Percentiles rank a stretch among this genome's conserved stretches.
Evolutionary conservation across 1,140 invertebrate genomes (phyloP).

Genomic region (Belonocnema kinseyi): DNA sequence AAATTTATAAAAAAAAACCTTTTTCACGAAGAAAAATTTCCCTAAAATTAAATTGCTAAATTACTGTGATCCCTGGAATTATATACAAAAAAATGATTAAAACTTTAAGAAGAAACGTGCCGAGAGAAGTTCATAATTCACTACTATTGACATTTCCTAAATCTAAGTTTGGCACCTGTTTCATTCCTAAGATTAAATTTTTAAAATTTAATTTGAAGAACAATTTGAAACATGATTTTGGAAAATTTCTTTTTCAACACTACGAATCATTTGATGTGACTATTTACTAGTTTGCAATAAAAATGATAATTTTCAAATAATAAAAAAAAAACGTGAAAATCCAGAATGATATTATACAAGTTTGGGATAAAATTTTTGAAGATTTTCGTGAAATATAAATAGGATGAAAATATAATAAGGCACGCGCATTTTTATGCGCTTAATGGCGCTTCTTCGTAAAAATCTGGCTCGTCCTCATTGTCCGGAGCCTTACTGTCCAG

Average conservation of each 20-base stretch:
- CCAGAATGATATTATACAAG: too few species aligned
- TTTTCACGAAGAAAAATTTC: too few species aligned
- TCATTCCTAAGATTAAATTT: neutral
- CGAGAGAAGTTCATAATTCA: conserved; percentile 13
- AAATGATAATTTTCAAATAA: too few species aligned
- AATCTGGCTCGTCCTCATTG: conserved; percentile 92
- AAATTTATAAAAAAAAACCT: too few species aligned
- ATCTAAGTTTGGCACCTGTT: conserved; percentile 25
- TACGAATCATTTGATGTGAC: too few species aligned
- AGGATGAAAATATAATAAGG: conserved; percentile 55
- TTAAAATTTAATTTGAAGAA: neutral
- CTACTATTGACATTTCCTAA: conserved; percentile 24
- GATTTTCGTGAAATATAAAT: neutral
- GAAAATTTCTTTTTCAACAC: neutral
- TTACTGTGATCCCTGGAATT: neutral
- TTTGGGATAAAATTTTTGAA: neutral
- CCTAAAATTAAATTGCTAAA: too few species aligned
- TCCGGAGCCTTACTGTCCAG: conserved; percentile 89
- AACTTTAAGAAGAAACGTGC: conserved; percentile 2
- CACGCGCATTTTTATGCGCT: conserved; percentile 79
- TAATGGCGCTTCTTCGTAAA: conserved; percentile 89
- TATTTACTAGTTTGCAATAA: too few species aligned
- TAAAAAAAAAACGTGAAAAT: too few species aligned
- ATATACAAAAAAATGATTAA: conserved; percentile 14
- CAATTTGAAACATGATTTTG: neutral